Percentiles rank a stretch among this genome's conserved stretches.
phyloP scores from a whole-genome alignment of 1,140 invertebrate genomes.

The Babylonia areolata region DNA sequence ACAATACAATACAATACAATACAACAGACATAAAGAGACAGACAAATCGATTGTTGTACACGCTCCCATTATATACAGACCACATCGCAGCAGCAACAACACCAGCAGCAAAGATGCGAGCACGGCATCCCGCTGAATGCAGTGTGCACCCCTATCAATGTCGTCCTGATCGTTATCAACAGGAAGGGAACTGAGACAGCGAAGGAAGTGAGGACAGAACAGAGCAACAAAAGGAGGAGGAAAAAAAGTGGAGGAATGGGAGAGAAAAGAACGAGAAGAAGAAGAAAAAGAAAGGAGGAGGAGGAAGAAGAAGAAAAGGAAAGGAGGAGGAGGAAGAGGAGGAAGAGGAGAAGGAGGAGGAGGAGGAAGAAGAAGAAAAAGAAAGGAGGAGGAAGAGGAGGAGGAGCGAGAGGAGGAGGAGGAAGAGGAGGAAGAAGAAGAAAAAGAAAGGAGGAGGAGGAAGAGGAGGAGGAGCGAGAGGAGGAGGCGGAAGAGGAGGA shows the following conservation, averaged over 20 bases:
- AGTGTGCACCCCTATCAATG: no score
- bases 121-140: no score
- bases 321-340: neutral
- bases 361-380: neutral
- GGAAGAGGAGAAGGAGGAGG: neutral
- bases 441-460: neutral
- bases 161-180: no score
- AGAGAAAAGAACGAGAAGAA: neutral
- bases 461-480: neutral
- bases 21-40: no score
- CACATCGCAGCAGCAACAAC: no score
- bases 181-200: no score
- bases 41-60: no score
- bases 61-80: no score
- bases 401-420: no score
- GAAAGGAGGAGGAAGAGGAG: neutral
- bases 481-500: neutral
- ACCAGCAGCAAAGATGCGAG: no score
- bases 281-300: neutral
- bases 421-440: neutral
- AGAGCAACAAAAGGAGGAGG: neutral
- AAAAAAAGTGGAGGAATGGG: neutral
- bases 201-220: no score
- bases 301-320: neutral
- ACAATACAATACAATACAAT: no score